Percentiles rank a stretch among this genome's conserved stretches.
phyloP scores from a whole-genome alignment of 2,888 invertebrate genomes.

The Gnatocerus cornutus region DNA sequence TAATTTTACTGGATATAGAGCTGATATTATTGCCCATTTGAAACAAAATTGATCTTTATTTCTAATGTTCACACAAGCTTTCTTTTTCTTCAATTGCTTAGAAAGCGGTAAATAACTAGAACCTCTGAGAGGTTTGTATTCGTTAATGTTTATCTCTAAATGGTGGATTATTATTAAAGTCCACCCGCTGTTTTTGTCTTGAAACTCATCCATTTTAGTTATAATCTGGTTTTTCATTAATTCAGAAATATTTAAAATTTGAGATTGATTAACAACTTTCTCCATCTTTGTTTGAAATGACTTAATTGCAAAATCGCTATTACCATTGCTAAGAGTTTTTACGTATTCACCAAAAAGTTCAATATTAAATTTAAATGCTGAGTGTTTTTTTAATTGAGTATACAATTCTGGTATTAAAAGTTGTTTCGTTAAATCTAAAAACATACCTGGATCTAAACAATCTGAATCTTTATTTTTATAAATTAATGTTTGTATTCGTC shows the following conservation, averaged over 20 bases:
- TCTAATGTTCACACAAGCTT: conserved; percentile 56
- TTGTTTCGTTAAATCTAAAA: conserved; percentile 8
- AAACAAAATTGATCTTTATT: conserved; percentile 57
- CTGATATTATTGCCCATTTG: conserved; percentile 56
- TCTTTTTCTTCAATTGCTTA: conserved; percentile 46
- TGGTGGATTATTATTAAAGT: conserved; percentile 44
- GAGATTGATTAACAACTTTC: not conserved
- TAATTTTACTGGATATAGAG: conserved; percentile 48
- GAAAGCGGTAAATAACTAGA: conserved; percentile 52
- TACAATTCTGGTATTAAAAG: conserved; percentile 5
- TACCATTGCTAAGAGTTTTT: not conserved
- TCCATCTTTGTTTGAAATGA: conserved; percentile 25
- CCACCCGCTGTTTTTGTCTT: conserved; percentile 58
- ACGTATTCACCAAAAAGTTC: conserved; percentile 28
- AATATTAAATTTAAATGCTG: conserved; percentile 24
- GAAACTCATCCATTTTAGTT: conserved; percentile 55
- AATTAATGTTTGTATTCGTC: conserved; percentile 9
- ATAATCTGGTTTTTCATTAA: conserved; percentile 38
- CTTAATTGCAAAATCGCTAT: conserved; percentile 10
- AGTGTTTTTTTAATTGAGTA: conserved; percentile 11
- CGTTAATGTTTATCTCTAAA: conserved; percentile 53
- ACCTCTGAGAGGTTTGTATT: conserved; percentile 52
- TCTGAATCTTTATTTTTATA: conserved; percentile 1
- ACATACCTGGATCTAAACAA: not conserved
- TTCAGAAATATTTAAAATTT: not conserved